These are phyloP conservation scores for Halcyon chelicuti DNA, from an alignment of 2,797 vertebrate genomes.

Conservation along the genomic window DNA sequence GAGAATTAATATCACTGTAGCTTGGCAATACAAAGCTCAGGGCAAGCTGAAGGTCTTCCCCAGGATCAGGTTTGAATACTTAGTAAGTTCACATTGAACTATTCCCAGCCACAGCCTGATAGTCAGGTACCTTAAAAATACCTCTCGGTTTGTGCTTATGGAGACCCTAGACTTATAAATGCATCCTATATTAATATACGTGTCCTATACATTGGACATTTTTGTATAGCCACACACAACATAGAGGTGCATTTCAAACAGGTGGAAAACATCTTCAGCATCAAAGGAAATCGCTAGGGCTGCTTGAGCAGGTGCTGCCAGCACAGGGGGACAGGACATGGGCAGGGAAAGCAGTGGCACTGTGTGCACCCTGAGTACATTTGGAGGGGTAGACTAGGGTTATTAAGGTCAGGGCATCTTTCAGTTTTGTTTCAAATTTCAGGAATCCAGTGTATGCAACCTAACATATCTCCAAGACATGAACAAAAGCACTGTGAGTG, in stretches of 20 bases:
- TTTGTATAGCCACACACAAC: not conserved
- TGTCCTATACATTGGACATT: not conserved
- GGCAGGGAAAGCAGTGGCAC: not conserved
- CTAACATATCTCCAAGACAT: not conserved
- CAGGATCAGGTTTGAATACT: not conserved
- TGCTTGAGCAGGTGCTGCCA: not conserved
- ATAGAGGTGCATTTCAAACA: not conserved
- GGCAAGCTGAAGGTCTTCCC: not conserved
- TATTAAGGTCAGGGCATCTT: not conserved
- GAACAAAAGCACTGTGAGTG: not conserved
- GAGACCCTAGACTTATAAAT: not conserved
- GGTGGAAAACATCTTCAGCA: not conserved
- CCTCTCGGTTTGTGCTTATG: not conserved
- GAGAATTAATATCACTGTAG: not conserved
- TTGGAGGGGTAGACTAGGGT: not conserved
- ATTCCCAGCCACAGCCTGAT: not conserved
- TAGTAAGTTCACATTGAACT: not conserved
- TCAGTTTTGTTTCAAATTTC: not conserved
- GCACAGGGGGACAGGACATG: rapidly evolving
- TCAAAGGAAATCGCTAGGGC: not conserved
- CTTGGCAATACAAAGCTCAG: not conserved
- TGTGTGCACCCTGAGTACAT: not conserved
- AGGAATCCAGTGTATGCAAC: not conserved
- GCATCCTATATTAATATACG: not conserved
- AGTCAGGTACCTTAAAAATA: not conserved